A percentile compares a stretch with the other conserved stretches of the same genome.
Conservation (phyloP, 64 coral and sea anemone species). For the Stichodactyla mertensii region DNA sequence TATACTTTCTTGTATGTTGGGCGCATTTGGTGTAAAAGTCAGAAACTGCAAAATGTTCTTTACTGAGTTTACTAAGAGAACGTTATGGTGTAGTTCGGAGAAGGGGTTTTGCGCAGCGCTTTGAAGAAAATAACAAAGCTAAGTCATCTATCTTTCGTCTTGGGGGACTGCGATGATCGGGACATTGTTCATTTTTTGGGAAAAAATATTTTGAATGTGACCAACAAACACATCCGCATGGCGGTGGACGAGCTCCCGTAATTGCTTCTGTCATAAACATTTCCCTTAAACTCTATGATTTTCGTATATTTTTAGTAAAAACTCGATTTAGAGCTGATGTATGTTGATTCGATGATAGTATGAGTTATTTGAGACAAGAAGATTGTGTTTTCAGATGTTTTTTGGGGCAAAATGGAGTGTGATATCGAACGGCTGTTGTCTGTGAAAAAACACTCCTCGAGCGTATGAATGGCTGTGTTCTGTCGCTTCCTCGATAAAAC, state of each 20-base stretch:
- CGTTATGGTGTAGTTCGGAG: conserved; percentile 22
- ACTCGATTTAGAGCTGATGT: background rate
- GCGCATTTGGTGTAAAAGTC: conserved; percentile 34
- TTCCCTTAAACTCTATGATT: conserved; percentile 60
- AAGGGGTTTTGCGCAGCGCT: conserved; percentile 1
- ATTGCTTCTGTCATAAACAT: conserved; percentile 91
- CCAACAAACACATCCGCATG: conserved; percentile 98
- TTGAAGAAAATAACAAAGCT: conserved; percentile 51
- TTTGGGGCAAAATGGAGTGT: background rate
- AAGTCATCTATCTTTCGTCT: conserved; percentile 65
- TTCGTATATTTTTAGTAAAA: conserved; percentile 44
- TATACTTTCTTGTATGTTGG: background rate
- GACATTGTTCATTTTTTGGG: conserved; percentile 4
- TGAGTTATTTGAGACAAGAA: background rate
- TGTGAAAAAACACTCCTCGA: background rate
- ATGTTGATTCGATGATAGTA: background rate
- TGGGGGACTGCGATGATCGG: background rate
- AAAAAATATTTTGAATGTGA: conserved; percentile 59
- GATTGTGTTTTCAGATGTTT: conserved; percentile 9
- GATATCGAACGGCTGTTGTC: background rate
- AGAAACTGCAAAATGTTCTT: conserved; percentile 75
- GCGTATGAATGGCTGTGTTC: background rate
- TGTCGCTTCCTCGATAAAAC: background rate
- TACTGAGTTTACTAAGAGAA: conserved; percentile 78
- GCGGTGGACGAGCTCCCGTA: conserved; percentile 64